These are phyloP conservation scores for Aricia artaxerxes DNA, from an alignment of 2,888 invertebrate species.

Conservation along the genomic window DNA sequence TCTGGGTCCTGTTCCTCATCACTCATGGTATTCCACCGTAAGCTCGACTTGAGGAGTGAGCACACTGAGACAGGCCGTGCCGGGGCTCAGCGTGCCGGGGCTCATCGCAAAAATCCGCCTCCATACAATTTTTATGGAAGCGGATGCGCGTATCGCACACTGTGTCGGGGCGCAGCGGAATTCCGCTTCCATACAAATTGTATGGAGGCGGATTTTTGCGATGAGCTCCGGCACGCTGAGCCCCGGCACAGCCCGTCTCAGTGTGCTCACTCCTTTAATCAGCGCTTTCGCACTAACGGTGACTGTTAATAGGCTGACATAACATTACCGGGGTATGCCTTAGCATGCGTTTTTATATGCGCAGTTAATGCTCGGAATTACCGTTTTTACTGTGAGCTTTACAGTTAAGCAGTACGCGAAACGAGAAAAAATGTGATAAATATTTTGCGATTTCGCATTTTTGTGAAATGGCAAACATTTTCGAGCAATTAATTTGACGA, in stretches of 20 bases:
- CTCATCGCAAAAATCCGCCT: too few species aligned
- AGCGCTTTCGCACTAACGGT: background rate
- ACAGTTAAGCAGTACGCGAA: background rate
- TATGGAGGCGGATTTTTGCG: too few species aligned
- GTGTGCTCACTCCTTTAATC: background rate
- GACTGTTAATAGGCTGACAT: background rate
- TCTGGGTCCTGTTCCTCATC: background rate
- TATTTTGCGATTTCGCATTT: background rate
- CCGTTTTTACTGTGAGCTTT: background rate
- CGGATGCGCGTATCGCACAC: too few species aligned
- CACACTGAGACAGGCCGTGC: too few species aligned
- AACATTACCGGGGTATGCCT: background rate
- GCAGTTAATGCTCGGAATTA: slow-evolving; percentile 10
- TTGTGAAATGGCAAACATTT: background rate
- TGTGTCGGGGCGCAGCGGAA: too few species aligned
- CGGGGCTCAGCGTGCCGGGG: too few species aligned
- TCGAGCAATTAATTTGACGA: background rate
- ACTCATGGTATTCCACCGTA: background rate
- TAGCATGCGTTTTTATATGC: background rate
- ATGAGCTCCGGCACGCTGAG: too few species aligned
- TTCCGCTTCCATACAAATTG: too few species aligned
- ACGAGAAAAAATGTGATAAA: background rate
- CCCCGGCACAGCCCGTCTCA: too few species aligned
- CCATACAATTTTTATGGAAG: too few species aligned
- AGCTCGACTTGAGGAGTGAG: background rate